Evolutionary conservation across 2,888 invertebrate species (phyloP).

Genomic region (Entomobrya proxima): DNA sequence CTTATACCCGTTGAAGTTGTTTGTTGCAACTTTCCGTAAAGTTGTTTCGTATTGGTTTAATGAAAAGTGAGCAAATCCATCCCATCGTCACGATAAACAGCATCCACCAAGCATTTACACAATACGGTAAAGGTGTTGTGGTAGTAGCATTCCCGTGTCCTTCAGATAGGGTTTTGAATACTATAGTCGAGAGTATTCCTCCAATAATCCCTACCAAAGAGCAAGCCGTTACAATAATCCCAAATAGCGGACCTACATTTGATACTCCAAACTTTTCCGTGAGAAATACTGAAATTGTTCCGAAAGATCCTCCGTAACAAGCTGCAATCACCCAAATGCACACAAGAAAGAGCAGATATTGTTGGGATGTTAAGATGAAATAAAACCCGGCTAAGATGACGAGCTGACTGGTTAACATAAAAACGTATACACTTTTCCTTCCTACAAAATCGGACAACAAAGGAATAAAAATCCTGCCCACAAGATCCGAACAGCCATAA

Average conservation of each 20-base stretch:
- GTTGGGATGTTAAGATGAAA: background rate
- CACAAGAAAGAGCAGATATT: background rate
- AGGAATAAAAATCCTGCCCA: constrained; percentile 3
- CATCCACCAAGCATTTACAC: constrained; percentile 21
- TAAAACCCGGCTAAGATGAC: background rate
- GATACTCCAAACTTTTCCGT: constrained; percentile 21
- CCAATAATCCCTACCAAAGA: constrained; percentile 48
- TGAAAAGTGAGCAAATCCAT: background rate
- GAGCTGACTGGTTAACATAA: background rate
- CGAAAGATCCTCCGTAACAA: background rate
- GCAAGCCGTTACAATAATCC: constrained; percentile 2
- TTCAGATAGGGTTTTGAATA: background rate
- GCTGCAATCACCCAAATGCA: background rate
- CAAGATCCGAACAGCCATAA: background rate
- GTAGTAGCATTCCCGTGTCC: background rate
- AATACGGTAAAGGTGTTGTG: background rate
- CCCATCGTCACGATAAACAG: background rate
- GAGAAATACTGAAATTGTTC: constrained; percentile 33
- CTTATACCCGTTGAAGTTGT: too few relatives aligned
- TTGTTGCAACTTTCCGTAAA: background rate
- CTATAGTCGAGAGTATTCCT: background rate
- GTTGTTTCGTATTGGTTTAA: background rate
- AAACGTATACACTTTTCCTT: background rate
- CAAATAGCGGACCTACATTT: background rate
- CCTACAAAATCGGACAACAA: background rate